Conservation (phyloP, 2,888 invertebrate species). For the Calliscelio sp. region DNA sequence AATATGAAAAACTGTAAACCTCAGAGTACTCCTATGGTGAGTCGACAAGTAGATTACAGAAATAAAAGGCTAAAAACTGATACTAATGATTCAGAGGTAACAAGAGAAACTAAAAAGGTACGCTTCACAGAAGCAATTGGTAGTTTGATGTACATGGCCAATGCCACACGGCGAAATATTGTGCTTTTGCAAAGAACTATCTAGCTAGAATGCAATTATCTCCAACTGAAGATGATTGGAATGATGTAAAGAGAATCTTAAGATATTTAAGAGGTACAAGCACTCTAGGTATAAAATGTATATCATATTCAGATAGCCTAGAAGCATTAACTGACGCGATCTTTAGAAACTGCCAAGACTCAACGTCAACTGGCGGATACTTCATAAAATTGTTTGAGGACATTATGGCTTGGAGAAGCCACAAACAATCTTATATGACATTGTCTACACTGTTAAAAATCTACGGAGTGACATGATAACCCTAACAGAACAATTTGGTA, state of each 20-base stretch:
- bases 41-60: slow-evolving; percentile 44
- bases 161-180: slow-evolving; percentile 39
- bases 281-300: slow-evolving; percentile 34
- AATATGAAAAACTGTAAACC: slow-evolving; percentile 54
- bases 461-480: too few relatives aligned
- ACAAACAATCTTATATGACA: too few relatives aligned
- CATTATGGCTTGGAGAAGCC: too few relatives aligned
- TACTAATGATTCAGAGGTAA: slow-evolving; percentile 21
- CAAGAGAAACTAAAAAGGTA: slow-evolving; percentile 36
- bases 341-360: slow-evolving; percentile 71
- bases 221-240: slow-evolving; percentile 69
- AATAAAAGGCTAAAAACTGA: slow-evolving; percentile 33
- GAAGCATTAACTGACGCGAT: slow-evolving; percentile 74
- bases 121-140: slow-evolving; percentile 73
- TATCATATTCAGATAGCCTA: slow-evolving; percentile 44
- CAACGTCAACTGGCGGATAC: slow-evolving; percentile 67
- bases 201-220: slow-evolving; percentile 39
- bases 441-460: too few relatives aligned
- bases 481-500: too few relatives aligned
- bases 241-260: too few relatives aligned
- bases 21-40: slow-evolving; percentile 69
- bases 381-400: slow-evolving; percentile 67
- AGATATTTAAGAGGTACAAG: slow-evolving; percentile 37
- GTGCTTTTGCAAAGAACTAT: slow-evolving; percentile 31
- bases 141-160: slow-evolving; percentile 70